Evolutionary conservation across 2,888 invertebrate species (phyloP).

Genomic region (Blastobasis lacticolella): DNA sequence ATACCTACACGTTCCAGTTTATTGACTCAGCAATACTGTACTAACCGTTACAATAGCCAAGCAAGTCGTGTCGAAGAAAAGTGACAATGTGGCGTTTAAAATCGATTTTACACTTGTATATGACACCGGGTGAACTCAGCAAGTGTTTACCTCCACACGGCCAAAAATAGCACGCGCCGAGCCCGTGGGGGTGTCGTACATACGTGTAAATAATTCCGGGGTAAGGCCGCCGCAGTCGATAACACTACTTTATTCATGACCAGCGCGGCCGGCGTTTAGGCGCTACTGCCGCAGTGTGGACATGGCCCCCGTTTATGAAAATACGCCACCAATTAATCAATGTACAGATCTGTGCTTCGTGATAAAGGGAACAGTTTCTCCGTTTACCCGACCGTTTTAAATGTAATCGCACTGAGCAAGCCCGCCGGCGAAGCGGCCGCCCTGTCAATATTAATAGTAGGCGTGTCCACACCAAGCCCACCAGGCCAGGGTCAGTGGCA

Average conservation of each 20-base stretch:
- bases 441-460: slow-evolving; percentile 14
- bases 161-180: slow-evolving; percentile 45
- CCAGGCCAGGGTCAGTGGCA: slow-evolving; percentile 32
- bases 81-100: slow-evolving; percentile 21
- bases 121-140: slow-evolving; percentile 22
- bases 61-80: slow-evolving; percentile 8
- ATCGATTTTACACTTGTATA: slow-evolving; percentile 7
- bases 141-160: slow-evolving; percentile 12
- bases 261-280: slow-evolving; percentile 48
- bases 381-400: no score
- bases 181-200: slow-evolving; percentile 37
- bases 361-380: no score
- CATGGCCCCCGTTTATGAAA: slow-evolving; percentile 19
- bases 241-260: slow-evolving; percentile 68
- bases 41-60: neutral
- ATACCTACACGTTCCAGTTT: no score
- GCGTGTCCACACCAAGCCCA: slow-evolving; percentile 37
- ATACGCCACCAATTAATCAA: slow-evolving; percentile 1
- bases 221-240: slow-evolving; percentile 61
- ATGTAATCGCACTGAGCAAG: no score
- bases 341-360: neutral
- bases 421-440: neutral
- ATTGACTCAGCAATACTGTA: no score
- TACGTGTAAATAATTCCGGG: slow-evolving; percentile 61
- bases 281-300: slow-evolving; percentile 30